These are phyloP conservation scores for Argynnis bischoffii DNA, from an alignment of 2,888 invertebrate species.

Conservation along the genomic window DNA sequence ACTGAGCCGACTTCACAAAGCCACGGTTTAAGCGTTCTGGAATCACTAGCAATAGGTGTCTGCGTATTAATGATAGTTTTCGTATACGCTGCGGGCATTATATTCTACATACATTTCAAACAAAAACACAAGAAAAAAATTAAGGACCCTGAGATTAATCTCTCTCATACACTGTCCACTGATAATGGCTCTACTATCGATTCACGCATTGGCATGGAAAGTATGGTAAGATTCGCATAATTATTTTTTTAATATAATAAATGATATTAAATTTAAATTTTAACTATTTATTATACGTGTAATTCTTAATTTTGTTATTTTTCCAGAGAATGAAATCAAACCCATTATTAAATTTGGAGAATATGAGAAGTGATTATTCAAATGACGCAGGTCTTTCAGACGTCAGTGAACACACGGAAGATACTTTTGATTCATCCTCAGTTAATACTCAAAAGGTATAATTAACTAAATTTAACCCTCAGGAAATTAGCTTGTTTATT, in stretches of 20 bases:
- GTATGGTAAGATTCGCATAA: conserved; percentile 58
- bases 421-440: conserved; percentile 63
- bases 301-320: not conserved
- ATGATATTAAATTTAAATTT: not conserved
- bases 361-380: conserved; percentile 59
- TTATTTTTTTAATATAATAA: not conserved
- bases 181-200: conserved; percentile 67
- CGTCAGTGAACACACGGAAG: conserved; percentile 68
- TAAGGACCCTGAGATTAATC: conserved; percentile 68
- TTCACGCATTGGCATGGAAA: conserved; percentile 70
- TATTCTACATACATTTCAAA: conserved; percentile 89
- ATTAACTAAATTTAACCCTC: not conserved
- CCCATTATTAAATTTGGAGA: conserved; percentile 66
- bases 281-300: not conserved
- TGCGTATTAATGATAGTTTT: conserved; percentile 90
- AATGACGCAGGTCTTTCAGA: conserved; percentile 70
- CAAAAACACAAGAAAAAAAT: conserved; percentile 83
- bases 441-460: conserved; percentile 61
- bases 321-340: conserved; percentile 72
- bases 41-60: conserved; percentile 91
- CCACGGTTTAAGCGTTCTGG: conserved; percentile 87
- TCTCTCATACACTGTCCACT: conserved; percentile 59
- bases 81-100: conserved; percentile 92
- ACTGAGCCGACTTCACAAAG: conserved; percentile 77
- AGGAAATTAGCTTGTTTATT: too few relatives aligned